Base-by-base conservation (phyloP, 2,888 invertebrate species). In the Gortyna flavago region DNA sequence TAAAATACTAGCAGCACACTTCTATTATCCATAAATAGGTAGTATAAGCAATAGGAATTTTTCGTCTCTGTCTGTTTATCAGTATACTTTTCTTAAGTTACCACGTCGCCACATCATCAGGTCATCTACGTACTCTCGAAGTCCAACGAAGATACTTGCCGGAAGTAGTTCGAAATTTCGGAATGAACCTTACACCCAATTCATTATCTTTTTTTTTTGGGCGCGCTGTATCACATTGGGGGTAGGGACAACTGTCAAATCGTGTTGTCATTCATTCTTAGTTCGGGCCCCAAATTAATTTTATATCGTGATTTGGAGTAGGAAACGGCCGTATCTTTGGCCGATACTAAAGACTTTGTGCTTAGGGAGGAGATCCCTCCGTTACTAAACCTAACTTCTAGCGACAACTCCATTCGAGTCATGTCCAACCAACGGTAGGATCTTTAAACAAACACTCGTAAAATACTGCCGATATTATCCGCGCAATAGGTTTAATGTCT, bases 401-500 rank as follows among this genome's bases (percentile, higher is more conserved):
- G 61, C 3, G 65, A 70, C 83, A 75, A 65, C 57, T 84, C 21
- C 4, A 81, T 81, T 84, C 81, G 72, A 84, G 70, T 78, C 84
- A 74, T 35, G 75, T 71, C 61, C 67, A 67, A 57, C 83, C 85
- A 87, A 82, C 87, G 85, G 93, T 93, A 92, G 72, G 79, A 72
- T 64, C 85, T 70, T 89, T 84, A 87, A 85, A 91, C 90, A 93
- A 94, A 93, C 91, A 93, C 89, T 93, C 93, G 91, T 92, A 91
- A 92, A 93, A 93, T 92, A 92, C 92, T 91, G 89, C 85, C 91
- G 90, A 92, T 94, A 93, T 92, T 92, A 94, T 94, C 92, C 92
- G 90, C 85, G 92, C 93, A 94, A 94, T 94, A 93, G 92, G 92
- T 94, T 94, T 94, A 94, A 94, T 94, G 93, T 92, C 92, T 93